Conservation (phyloP, 2,888 invertebrate species). For the Zaprionus obscuricornis region DNA sequence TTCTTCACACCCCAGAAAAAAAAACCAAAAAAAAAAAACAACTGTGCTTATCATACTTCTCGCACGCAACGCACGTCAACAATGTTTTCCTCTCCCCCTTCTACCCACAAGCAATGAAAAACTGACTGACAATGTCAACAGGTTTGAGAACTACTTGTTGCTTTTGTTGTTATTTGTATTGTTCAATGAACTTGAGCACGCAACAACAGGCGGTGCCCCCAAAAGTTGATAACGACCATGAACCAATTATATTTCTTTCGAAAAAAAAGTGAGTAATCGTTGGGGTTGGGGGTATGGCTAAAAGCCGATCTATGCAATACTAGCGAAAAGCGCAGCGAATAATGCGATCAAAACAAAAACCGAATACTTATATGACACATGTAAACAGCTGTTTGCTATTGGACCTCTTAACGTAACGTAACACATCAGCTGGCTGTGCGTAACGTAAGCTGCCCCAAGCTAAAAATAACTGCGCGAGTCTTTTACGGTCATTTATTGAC, state of each 20-base stretch:
- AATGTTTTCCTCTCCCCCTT: slow-evolving; percentile 13
- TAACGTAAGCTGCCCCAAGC: slow-evolving; percentile 66
- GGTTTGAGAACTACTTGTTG: slow-evolving; percentile 45
- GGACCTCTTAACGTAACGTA: slow-evolving; percentile 27
- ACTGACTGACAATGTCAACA: slow-evolving; percentile 64
- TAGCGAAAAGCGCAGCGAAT: slow-evolving; percentile 47
- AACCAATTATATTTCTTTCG: slow-evolving; percentile 29
- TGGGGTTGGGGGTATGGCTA: background rate
- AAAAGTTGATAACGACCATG: slow-evolving; percentile 44
- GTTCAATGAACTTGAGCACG: slow-evolving; percentile 64
- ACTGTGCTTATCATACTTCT: slow-evolving; percentile 33
- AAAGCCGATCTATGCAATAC: slow-evolving; percentile 5
- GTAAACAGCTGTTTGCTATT: slow-evolving; percentile 54
- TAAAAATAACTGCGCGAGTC: slow-evolving; percentile 78
- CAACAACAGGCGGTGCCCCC: slow-evolving; percentile 19
- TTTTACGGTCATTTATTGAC: slow-evolving; percentile 67
- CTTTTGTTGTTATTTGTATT: slow-evolving; percentile 18
- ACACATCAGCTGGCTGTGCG: slow-evolving; percentile 36
- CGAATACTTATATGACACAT: slow-evolving; percentile 8
- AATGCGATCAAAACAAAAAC: slow-evolving; percentile 55
- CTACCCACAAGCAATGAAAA: background rate
- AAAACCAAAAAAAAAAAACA: background rate
- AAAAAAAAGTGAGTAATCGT: slow-evolving; percentile 20
- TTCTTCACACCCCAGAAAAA: slow-evolving; percentile 49
- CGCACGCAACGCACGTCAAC: slow-evolving; percentile 40